These are phyloP conservation scores for Nylanderia fulva DNA, from an alignment of 1,140 invertebrate genomes.

Conservation along the genomic window DNA sequence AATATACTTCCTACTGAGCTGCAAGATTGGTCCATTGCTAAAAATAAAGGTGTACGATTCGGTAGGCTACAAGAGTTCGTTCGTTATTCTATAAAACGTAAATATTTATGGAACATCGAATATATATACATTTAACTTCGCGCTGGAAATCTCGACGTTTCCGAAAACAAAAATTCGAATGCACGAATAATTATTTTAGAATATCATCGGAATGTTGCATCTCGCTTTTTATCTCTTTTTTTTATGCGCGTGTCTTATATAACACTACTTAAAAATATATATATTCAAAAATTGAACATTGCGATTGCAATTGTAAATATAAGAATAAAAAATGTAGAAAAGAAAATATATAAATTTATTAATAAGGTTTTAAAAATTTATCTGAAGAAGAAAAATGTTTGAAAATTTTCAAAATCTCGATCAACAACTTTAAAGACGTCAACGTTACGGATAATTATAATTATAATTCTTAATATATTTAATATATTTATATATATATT, in stretches of 20 bases:
- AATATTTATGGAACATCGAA: conserved; percentile 58
- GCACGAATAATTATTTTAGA: neutral
- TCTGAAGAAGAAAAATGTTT: neutral
- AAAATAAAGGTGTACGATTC: conserved; percentile 67
- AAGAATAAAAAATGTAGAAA: neutral
- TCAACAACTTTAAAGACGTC: neutral
- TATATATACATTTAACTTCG: conserved; percentile 57
- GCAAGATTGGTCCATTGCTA: conserved; percentile 62
- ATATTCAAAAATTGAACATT: conserved; percentile 1
- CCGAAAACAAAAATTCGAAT: neutral
- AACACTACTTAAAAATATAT: neutral
- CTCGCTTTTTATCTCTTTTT: neutral
- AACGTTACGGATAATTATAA: neutral
- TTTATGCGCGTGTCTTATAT: neutral
- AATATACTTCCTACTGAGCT: conserved; percentile 36
- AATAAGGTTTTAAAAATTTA: neutral
- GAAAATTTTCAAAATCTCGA: neutral
- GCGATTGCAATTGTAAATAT: neutral
- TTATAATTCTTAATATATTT: no score
- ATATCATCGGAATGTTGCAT: neutral
- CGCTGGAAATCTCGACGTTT: conserved; percentile 27
- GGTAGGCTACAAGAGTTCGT: conserved; percentile 45
- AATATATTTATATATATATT: no score
- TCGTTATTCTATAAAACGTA: conserved; percentile 65
- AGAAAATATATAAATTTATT: neutral